Percentiles rank a stretch among this genome's conserved stretches.
phyloP scores from a whole-genome alignment of 2,113 vertebrate species.

The Mystacornis crossleyi region DNA sequence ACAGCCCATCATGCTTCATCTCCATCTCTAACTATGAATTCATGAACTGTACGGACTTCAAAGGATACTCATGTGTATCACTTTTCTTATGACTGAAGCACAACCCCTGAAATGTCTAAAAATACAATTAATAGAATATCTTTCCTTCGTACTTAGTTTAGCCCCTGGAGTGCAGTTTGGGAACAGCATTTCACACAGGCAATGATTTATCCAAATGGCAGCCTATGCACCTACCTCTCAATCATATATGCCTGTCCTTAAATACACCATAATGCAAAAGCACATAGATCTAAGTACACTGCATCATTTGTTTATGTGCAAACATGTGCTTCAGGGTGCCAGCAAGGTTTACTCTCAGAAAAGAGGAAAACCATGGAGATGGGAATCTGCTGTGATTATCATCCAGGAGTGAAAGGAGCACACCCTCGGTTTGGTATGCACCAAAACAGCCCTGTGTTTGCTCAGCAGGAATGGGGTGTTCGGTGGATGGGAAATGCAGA shows the following conservation, averaged over 20 bases:
- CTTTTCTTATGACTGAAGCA: background rate
- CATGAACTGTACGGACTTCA: background rate
- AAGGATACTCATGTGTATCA: background rate
- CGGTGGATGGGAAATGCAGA: background rate
- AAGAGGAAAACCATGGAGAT: background rate
- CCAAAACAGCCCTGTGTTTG: background rate
- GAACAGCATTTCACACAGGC: accelerated
- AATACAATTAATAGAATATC: background rate
- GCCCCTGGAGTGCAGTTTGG: background rate
- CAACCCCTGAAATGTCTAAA: background rate
- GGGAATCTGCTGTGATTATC: background rate
- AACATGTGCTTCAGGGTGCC: background rate
- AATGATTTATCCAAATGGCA: background rate
- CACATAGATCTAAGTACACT: background rate
- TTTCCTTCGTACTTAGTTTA: background rate
- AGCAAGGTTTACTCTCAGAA: background rate
- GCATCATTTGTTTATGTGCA: background rate
- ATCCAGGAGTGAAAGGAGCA: background rate
- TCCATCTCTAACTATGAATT: background rate
- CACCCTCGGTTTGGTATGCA: background rate
- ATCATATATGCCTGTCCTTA: background rate
- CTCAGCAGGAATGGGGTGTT: background rate
- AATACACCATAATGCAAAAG: background rate
- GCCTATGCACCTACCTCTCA: background rate
- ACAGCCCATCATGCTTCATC: background rate